phyloP scores from a whole-genome alignment of 2,113 vertebrate genomes.

The Setophaga petechia region DNA sequence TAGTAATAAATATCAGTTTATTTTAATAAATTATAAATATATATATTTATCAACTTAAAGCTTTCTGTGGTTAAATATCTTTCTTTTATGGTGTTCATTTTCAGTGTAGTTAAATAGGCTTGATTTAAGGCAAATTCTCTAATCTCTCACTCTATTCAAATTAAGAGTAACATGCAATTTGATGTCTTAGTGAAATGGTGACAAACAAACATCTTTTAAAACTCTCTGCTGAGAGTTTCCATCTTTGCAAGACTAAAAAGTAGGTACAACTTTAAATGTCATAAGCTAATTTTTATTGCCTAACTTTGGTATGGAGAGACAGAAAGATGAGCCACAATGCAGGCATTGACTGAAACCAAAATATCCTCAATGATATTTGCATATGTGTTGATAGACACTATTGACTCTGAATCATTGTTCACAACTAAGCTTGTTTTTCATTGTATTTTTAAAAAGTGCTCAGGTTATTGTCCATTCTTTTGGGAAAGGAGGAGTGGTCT shows the following conservation, averaged over 20 bases:
- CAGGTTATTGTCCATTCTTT: not conserved
- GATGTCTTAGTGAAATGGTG: not conserved
- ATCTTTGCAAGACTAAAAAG: not conserved
- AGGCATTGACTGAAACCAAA: not conserved
- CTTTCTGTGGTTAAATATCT: not conserved
- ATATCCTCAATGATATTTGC: not conserved
- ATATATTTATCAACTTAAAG: not conserved
- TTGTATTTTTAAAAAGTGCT: not conserved
- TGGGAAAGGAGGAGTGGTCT: not conserved
- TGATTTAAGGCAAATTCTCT: not conserved
- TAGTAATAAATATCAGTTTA: not conserved
- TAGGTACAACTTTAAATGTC: not conserved
- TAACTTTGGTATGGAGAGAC: not conserved
- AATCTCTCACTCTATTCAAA: not conserved
- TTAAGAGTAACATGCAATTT: not conserved
- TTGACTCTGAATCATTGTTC: not conserved
- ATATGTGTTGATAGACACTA: not conserved
- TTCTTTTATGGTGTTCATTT: not conserved
- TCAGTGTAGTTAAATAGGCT: not conserved
- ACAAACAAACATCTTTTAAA: not conserved
- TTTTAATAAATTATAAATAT: not conserved
- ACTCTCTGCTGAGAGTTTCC: not conserved
- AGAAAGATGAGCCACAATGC: not conserved
- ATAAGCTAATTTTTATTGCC: accelerated
- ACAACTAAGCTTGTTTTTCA: not conserved